Base-by-base conservation (phyloP, 2,888 invertebrate species). In the Muschampia plurimacula region DNA sequence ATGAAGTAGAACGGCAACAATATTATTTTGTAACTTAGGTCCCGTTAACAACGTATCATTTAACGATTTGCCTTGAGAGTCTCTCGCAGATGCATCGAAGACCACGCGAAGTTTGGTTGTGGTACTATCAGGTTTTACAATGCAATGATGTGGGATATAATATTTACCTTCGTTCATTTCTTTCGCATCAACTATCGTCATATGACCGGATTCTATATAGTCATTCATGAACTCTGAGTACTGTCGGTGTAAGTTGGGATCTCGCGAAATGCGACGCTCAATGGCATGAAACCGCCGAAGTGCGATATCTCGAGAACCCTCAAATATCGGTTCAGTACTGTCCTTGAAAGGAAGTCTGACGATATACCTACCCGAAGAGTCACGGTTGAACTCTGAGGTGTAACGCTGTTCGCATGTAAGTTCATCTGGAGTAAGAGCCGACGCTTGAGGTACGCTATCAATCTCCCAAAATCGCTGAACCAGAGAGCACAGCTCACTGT, bases 141-240 rank as follows among this genome's bases (percentile, higher is more conserved):
- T n/a, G 49, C 49, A 49, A n/a, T 49, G 49, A 49, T 49, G 49
- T n/a, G 49, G 49, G 3, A 49, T 49, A 49, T 49, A 49, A 7
- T 49, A 49, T 49, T n/a, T 49, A 49, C 49, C 49, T 49, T 49
- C 49, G n/a, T 49, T 49, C n/a, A 49, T 49, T 4, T 49, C n/a
- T n/a, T 13, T 49, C 49, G 49, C 49, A n/a, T 49, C 49, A n/a
- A 49, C 49, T 13, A n/a, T 4, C n/a, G 49, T 49, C 49, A 49
- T 49, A n/a, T 74, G 74, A 57, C 72, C 72, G n/a, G 64, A 39
- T 8, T 60, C 44, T 4, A 69, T 59, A 70, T 74, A 74, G 22
- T 76, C 74, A 5, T 49, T 28, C 76, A 76, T 75, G 36, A 74
- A 74, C 4, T 74, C 73, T 2, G 49, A 36, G 64, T 76, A 76